A percentile compares a stretch with the other conserved stretches of the same genome.
These are phyloP conservation scores for Pipra filicauda DNA, from an alignment of 2,113 vertebrate genomes.

Conservation along the genomic window DNA sequence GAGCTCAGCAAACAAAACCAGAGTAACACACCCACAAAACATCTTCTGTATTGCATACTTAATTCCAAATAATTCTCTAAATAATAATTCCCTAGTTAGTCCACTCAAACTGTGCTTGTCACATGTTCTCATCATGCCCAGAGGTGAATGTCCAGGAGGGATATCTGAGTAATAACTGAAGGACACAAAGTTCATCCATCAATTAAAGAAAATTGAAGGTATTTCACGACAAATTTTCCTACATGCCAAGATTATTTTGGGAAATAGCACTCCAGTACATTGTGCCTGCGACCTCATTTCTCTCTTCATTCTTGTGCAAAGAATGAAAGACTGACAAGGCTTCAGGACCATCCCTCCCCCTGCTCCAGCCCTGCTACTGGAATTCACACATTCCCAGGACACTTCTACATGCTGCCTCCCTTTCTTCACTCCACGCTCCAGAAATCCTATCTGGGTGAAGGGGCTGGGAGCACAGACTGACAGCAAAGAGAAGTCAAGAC, in stretches of 20 bases:
- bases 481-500: background rate
- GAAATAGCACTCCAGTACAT: background rate
- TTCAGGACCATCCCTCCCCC: background rate
- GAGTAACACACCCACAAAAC: background rate
- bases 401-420: background rate
- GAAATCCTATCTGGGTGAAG: constrained; percentile 37
- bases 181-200: background rate
- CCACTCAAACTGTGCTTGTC: background rate
- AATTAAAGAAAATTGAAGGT: background rate
- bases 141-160: background rate
- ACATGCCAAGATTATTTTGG: constrained; percentile 19
- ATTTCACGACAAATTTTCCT: constrained; percentile 18
- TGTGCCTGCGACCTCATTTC: constrained; percentile 20
- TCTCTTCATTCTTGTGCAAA: background rate
- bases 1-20: background rate
- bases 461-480: background rate
- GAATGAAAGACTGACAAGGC: background rate
- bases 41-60: background rate
- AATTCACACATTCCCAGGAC: constrained; percentile 53
- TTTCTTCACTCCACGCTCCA: background rate
- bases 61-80: background rate
- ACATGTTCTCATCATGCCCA: background rate
- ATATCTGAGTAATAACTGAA: background rate
- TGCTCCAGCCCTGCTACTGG: background rate
- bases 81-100: background rate